Evolutionary conservation across 2,888 invertebrate genomes (phyloP).

Genomic region (Aspidiotus destructor): DNA sequence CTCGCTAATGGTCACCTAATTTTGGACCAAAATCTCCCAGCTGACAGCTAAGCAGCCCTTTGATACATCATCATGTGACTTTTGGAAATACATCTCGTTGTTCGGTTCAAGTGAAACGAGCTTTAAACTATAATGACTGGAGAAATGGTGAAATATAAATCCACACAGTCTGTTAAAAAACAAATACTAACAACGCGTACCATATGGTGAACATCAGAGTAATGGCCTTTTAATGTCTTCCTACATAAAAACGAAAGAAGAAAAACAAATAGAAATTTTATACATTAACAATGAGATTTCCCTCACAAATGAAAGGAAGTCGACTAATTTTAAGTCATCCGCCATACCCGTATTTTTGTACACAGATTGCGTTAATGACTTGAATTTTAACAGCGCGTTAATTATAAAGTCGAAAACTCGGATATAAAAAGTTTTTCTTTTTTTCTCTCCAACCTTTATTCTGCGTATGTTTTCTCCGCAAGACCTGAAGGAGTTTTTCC

Average conservation of each 20-base stretch:
- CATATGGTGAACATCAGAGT: background rate
- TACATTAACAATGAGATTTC: slow-evolving; percentile 1
- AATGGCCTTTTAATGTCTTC: background rate
- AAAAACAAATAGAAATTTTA: background rate
- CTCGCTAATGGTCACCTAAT: no score
- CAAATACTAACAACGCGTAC: background rate
- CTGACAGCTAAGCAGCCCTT: no score
- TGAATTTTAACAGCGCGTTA: slow-evolving; percentile 4
- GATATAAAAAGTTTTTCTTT: background rate
- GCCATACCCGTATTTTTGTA: background rate
- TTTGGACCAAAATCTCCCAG: no score
- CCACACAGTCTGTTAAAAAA: background rate
- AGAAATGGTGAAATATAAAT: background rate
- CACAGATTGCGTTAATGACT: slow-evolving; percentile 2
- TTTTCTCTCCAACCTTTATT: background rate
- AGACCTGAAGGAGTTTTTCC: no score
- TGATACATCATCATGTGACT: no score
- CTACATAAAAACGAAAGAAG: no score
- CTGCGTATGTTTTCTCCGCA: background rate
- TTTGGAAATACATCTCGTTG: no score
- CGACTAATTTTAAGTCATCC: background rate
- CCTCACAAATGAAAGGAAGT: background rate
- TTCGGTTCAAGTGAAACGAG: background rate
- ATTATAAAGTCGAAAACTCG: background rate
- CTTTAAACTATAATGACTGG: background rate